Evolutionary conservation across 2,113 vertebrate species (phyloP), one percentile per base, ranked within the genome.

Genomic region (Embiotoca jacksoni): DNA sequence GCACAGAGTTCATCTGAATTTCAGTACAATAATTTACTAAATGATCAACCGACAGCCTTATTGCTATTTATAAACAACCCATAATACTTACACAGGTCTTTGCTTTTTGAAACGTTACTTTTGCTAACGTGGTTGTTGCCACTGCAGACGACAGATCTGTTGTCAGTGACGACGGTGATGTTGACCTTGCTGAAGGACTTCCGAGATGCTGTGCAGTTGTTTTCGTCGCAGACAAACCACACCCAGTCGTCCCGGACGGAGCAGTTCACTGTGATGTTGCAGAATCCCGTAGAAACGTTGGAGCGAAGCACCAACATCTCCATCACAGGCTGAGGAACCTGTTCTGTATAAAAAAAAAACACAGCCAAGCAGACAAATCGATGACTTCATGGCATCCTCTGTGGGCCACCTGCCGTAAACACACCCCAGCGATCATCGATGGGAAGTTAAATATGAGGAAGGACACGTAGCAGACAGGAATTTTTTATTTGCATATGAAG

Each of bases 191-290:
- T 11, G 3, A 35, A 30, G 2, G 72, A 81, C 3, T 1, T 30
- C 4, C 72, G 44, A 0, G 31, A n/a, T 3, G 0, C 1, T 16
- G 0, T 16, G 54, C 93, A 94, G 2, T 47, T 3, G 1, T 37
- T 10, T 4, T 15, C 5, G 11, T 68, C n/a, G 14, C 93, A 94
- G 47, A 54, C 2, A 1, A 72, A 79, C 5, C 0, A 57, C 46
- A 52, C 15, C 85, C 80, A 88, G 3, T 62, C 39, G 0, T 30
- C 41, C 39, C 50, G 23, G 1, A 82, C 36, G n/a, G 92, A 91
- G 70, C 93, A 94, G 79, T 89, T 94, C 4, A 92, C 86, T 9
- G 32, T 10, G 52, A 88, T 6, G 16, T 0, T 75, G 72, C 93
- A 94, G 31, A 0, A 1, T 31, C 14, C 72, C 5, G 14, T 58